A percentile compares a stretch with the other conserved stretches of the same genome.
Evolutionary conservation across 2,888 invertebrate species (phyloP).

Genomic region (Punctoribates punctum): DNA sequence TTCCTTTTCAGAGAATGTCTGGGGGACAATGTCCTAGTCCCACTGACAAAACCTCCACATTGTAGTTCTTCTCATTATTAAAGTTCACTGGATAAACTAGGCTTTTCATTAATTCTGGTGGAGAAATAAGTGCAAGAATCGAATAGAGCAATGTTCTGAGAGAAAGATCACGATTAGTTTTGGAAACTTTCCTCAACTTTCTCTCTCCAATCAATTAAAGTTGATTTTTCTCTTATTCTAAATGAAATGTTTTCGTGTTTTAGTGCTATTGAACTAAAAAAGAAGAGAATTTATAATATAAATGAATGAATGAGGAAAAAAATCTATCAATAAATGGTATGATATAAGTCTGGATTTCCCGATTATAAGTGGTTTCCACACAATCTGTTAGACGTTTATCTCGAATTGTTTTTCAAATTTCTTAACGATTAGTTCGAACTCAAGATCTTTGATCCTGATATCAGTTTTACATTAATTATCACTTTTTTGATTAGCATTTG

Average conservation of each 20-base stretch:
- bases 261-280: slow-evolving; percentile 18
- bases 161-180: too few relatives aligned
- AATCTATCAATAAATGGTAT: slow-evolving; percentile 3
- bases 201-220: not conserved
- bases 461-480: not conserved
- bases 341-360: slow-evolving; percentile 24
- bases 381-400: not conserved
- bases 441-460: not conserved
- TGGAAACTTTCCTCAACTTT: too few relatives aligned
- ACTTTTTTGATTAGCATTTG: too few relatives aligned
- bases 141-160: too few relatives aligned
- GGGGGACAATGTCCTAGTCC: too few relatives aligned
- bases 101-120: too few relatives aligned
- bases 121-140: too few relatives aligned
- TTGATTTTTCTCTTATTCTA: not conserved
- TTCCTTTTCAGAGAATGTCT: too few relatives aligned
- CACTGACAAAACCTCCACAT: too few relatives aligned
- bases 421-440: not conserved
- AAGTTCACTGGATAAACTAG: too few relatives aligned
- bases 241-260: not conserved
- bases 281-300: not conserved
- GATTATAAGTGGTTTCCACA: too few relatives aligned
- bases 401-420: not conserved
- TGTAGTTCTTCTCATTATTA: too few relatives aligned
- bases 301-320: slow-evolving; percentile 25